Conservation (phyloP, 2,113 vertebrate genomes). For the Dasyurus viverrinus region DNA sequence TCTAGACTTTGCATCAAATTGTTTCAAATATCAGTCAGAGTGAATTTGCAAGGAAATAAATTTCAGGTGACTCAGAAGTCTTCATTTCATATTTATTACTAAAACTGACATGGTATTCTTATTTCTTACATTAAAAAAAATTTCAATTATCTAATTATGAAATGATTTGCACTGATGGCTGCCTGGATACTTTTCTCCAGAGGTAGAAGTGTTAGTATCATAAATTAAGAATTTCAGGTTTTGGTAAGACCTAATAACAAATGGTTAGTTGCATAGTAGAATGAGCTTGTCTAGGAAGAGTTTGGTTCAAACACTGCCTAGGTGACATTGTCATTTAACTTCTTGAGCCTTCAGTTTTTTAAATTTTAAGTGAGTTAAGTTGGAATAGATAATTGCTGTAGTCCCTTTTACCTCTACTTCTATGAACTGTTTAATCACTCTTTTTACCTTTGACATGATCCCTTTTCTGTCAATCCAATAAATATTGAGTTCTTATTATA, state of each 20-base stretch:
- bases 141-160: not conserved
- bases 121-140: slow-evolving; percentile 9
- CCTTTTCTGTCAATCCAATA: not conserved
- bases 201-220: not conserved
- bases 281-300: not conserved
- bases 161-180: not conserved
- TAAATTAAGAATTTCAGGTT: not conserved
- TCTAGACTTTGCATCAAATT: slow-evolving; percentile 26
- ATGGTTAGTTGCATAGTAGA: not conserved
- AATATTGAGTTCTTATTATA: not conserved
- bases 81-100: not conserved
- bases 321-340: not conserved
- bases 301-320: not conserved
- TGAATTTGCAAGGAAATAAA: not conserved
- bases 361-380: not conserved
- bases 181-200: not conserved
- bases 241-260: slow-evolving; percentile 3
- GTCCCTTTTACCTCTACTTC: not conserved
- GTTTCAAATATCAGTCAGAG: slow-evolving; percentile 6
- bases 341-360: not conserved
- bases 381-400: not conserved
- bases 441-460: not conserved
- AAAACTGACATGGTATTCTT: not conserved
- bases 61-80: slow-evolving; percentile 1
- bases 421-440: not conserved